These are phyloP conservation scores for Potamarius usumacintae DNA, from an alignment of 2,113 vertebrate genomes.

Conservation along the genomic window DNA sequence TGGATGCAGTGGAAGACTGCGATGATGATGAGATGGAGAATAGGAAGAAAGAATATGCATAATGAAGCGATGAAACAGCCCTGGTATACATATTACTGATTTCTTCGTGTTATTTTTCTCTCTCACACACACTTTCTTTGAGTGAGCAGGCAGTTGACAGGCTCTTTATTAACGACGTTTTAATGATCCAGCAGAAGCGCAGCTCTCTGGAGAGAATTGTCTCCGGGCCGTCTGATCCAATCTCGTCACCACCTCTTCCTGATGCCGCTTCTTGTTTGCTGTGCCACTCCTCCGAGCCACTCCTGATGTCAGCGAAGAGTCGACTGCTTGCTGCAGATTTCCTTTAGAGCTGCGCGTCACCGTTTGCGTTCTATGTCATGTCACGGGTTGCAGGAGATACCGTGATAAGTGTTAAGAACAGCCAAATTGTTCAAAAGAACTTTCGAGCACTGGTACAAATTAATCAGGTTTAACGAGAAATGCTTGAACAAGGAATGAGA, in stretches of 20 bases:
- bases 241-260: constrained; percentile 8
- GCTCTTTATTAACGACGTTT: constrained; percentile 60
- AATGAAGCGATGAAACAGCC: not conserved
- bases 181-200: constrained; percentile 51
- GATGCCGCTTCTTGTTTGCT: constrained; percentile 32
- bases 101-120: constrained; percentile 34
- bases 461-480: not conserved
- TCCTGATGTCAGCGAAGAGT: not conserved
- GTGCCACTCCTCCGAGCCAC: not conserved
- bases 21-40: not conserved
- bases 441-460: not conserved
- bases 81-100: not conserved
- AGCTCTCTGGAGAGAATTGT: constrained; percentile 42
- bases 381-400: not conserved
- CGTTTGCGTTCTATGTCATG: not conserved
- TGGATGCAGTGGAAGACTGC: not conserved
- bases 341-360: not conserved
- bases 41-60: not conserved
- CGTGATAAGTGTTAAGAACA: not conserved
- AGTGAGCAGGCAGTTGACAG: constrained; percentile 52
- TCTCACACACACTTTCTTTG: constrained; percentile 44
- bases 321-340: not conserved
- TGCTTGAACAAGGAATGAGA: not conserved
- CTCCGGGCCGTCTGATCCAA: constrained; percentile 44
- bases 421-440: not conserved